Percentiles rank a stretch among this genome's conserved stretches.
phyloP scores from a whole-genome alignment of 2,113 vertebrate species.

The Thymallus thymallus region DNA sequence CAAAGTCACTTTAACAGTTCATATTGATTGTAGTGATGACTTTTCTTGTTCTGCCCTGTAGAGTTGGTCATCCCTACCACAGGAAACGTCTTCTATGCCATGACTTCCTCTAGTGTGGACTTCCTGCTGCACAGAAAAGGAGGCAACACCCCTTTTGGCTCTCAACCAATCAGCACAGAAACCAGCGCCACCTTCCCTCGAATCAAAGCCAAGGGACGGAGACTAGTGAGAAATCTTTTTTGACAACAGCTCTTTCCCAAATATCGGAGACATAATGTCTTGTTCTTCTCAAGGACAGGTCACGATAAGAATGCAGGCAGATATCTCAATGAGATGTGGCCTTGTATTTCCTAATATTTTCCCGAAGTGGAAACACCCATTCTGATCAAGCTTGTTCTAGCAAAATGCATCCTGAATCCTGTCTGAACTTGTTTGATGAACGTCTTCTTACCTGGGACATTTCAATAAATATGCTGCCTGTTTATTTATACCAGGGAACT shows the following conservation, averaged over 20 bases:
- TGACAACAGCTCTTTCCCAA: conserved; percentile 42
- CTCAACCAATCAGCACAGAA: conserved; percentile 63
- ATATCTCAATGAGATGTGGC: conserved; percentile 30
- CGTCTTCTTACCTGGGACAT: background rate
- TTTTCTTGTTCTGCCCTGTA: conserved; percentile 38
- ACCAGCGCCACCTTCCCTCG: conserved; percentile 84
- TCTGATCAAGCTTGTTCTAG: conserved; percentile 24
- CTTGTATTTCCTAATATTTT: conserved; percentile 41
- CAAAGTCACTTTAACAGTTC: background rate
- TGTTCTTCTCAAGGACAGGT: conserved; percentile 4
- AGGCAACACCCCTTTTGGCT: conserved; percentile 57
- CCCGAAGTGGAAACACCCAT: background rate
- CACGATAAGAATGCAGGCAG: background rate
- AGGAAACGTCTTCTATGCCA: conserved; percentile 90
- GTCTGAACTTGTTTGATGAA: conserved; percentile 16
- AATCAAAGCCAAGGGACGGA: conserved; percentile 84
- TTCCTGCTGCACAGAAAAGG: conserved; percentile 79
- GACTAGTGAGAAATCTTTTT: conserved; percentile 78
- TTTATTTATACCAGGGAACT: conserved; percentile 20
- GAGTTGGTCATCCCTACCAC: conserved; percentile 83
- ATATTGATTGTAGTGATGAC: conserved; percentile 5
- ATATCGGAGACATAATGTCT: background rate
- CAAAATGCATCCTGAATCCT: conserved; percentile 13
- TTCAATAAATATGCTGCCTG: conserved; percentile 18
- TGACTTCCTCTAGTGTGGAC: conserved; percentile 84